A percentile compares a stretch with the other conserved stretches of the same genome.
Evolutionary conservation across 2,797 vertebrate genomes (phyloP).

Genomic region (Eutrigla gurnardus): DNA sequence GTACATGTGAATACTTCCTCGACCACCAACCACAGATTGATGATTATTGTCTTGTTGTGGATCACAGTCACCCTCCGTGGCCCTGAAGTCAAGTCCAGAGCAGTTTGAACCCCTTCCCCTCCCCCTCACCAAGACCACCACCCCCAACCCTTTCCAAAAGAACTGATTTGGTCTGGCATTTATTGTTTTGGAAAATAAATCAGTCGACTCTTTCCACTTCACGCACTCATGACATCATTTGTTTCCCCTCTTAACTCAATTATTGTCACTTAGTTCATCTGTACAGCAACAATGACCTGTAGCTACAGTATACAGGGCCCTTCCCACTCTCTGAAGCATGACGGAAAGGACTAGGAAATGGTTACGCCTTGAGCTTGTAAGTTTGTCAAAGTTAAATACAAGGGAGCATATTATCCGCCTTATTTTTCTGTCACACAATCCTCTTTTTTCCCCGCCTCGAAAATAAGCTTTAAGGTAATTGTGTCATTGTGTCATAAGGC

Average conservation of each 20-base stretch:
- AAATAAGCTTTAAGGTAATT: conserved; percentile 80
- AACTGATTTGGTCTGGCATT: conserved; percentile 80
- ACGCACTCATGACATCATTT: conserved; percentile 81
- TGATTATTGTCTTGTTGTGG: conserved; percentile 27
- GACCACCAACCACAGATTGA: conserved; percentile 26
- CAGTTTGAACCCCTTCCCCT: conserved; percentile 20
- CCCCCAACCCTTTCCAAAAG: conserved; percentile 52
- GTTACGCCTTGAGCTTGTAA: conserved; percentile 64
- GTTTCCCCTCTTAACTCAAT: conserved; percentile 84
- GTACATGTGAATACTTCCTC: background rate
- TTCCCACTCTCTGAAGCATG: conserved; percentile 43
- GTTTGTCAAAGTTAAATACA: conserved; percentile 77
- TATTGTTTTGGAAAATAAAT: conserved; percentile 83
- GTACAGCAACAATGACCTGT: conserved; percentile 77
- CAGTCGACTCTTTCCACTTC: conserved; percentile 79
- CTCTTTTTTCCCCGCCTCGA: conserved; percentile 56
- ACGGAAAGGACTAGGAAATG: conserved; percentile 46
- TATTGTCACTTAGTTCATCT: conserved; percentile 86
- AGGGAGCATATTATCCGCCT: conserved; percentile 63
- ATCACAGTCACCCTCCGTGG: conserved; percentile 32
- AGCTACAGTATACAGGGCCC: conserved; percentile 59
- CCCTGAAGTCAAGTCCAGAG: conserved; percentile 23
- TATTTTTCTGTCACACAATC: conserved; percentile 72
- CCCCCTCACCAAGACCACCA: background rate
- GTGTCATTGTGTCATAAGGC: conserved; percentile 75